Evolutionary conservation across 2,113 vertebrate genomes (phyloP).

Genomic region (Thomomys bottae): DNA sequence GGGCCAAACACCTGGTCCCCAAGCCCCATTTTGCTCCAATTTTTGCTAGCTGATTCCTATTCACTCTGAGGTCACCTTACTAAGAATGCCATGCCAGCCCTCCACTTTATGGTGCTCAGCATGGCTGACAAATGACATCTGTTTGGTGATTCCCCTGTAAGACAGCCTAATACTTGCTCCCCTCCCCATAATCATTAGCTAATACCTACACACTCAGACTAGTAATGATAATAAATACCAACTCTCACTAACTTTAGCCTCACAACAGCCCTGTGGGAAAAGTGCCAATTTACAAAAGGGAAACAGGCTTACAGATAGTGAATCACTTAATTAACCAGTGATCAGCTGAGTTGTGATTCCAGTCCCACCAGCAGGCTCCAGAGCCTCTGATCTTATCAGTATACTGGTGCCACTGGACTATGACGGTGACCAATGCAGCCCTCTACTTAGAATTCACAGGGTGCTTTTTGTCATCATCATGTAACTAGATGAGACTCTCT

Average conservation of each 20-base stretch:
- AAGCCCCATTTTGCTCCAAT: background rate
- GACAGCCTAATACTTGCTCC: background rate
- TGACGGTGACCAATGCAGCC: background rate
- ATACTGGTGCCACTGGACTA: fast-evolving
- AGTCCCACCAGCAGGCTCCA: background rate
- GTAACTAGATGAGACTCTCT: background rate
- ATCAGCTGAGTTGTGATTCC: background rate
- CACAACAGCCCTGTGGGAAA: background rate
- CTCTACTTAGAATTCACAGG: background rate
- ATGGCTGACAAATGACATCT: background rate
- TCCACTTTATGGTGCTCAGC: background rate
- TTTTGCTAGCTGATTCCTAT: background rate
- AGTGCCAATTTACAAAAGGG: background rate
- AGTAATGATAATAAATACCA: background rate
- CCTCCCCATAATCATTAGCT: background rate
- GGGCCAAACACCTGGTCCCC: no score
- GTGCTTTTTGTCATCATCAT: background rate
- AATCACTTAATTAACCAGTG: background rate
- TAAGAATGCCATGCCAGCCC: background rate
- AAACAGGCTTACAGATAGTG: background rate
- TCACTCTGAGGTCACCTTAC: background rate
- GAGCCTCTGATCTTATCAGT: background rate
- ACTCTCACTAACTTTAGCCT: background rate
- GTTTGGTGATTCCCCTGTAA: background rate
- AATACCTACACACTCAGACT: background rate